These are phyloP conservation scores for Psix sp. DNA, from an alignment of 1,140 invertebrate species.

Conservation along the genomic window DNA sequence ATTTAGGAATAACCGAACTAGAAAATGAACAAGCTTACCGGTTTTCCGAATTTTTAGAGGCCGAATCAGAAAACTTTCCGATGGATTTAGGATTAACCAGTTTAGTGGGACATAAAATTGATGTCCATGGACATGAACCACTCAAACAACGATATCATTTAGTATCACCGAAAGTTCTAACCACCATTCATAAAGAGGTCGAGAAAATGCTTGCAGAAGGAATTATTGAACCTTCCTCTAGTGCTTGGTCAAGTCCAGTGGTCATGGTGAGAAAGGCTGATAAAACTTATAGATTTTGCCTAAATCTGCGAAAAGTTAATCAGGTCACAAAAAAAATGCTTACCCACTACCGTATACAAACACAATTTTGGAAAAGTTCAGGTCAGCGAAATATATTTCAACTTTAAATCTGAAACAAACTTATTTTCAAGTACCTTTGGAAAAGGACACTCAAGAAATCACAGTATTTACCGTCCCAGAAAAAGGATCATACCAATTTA, in stretches of 20 bases:
- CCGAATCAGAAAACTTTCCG: no score
- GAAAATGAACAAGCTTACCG: not conserved
- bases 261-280: conserved; percentile 26
- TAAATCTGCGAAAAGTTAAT: conserved; percentile 30
- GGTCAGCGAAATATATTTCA: conserved; percentile 7
- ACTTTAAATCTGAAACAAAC: conserved; percentile 24
- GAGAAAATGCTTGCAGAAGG: conserved; percentile 1
- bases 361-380: conserved; percentile 23
- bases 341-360: conserved; percentile 29
- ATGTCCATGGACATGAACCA: conserved; percentile 6
- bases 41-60: no score
- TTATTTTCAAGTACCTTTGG: conserved; percentile 27
- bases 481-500: conserved; percentile 26
- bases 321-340: conserved; percentile 19
- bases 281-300: conserved; percentile 26
- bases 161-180: conserved; percentile 22
- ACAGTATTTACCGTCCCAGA: conserved; percentile 24
- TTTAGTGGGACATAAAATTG: conserved; percentile 3
- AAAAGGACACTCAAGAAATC: conserved; percentile 15
- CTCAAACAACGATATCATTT: conserved; percentile 37
- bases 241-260: conserved; percentile 22
- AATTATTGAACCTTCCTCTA: conserved; percentile 19
- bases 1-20: not conserved
- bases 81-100: not conserved
- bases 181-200: conserved; percentile 23